These are phyloP conservation scores for Oncorhynchus nerka DNA, from an alignment of 2,113 vertebrate species.

Conservation along the genomic window DNA sequence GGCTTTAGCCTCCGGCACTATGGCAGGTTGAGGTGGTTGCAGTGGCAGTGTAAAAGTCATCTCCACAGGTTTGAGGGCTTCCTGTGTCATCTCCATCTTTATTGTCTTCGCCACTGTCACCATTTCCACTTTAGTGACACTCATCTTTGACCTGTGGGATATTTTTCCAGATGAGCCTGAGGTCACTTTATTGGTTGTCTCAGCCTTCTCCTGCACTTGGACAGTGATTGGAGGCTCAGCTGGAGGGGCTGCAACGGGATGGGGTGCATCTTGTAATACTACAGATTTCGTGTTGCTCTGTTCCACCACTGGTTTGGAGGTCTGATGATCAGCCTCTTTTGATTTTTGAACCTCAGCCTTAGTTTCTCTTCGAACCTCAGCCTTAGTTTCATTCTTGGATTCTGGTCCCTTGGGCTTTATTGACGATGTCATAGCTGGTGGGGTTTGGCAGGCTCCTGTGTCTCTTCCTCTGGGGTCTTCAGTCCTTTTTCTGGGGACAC, in stretches of 20 bases:
- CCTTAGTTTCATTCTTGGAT: not conserved
- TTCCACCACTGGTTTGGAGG: conserved; percentile 3
- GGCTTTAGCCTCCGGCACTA: conserved; percentile 34
- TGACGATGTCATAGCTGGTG: conserved; percentile 4
- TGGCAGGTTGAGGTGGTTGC: conserved; percentile 29
- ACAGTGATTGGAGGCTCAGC: conserved; percentile 26
- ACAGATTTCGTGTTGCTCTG: conserved; percentile 19
- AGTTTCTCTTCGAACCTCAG: no score
- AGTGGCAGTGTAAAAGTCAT: conserved; percentile 13
- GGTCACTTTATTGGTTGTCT: conserved; percentile 27
- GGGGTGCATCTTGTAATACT: not conserved
- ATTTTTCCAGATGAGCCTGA: conserved; percentile 9
- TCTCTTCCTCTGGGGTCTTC: conserved; percentile 1
- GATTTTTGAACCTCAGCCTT: not conserved
- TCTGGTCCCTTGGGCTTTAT: conserved; percentile 4
- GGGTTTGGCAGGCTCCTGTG: conserved; percentile 10
- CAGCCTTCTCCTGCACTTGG: conserved; percentile 24
- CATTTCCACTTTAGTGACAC: conserved; percentile 45
- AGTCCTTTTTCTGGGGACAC: conserved; percentile 18
- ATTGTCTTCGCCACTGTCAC: conserved; percentile 40
- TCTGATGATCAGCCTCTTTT: conserved; percentile 21
- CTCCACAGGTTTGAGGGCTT: conserved; percentile 20
- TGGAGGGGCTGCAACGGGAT: conserved; percentile 17
- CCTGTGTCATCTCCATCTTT: conserved; percentile 25
- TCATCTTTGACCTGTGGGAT: conserved; percentile 12